These are phyloP conservation scores for Leptosomus discolor DNA, from an alignment of 2,113 vertebrate genomes.

Conservation along the genomic window DNA sequence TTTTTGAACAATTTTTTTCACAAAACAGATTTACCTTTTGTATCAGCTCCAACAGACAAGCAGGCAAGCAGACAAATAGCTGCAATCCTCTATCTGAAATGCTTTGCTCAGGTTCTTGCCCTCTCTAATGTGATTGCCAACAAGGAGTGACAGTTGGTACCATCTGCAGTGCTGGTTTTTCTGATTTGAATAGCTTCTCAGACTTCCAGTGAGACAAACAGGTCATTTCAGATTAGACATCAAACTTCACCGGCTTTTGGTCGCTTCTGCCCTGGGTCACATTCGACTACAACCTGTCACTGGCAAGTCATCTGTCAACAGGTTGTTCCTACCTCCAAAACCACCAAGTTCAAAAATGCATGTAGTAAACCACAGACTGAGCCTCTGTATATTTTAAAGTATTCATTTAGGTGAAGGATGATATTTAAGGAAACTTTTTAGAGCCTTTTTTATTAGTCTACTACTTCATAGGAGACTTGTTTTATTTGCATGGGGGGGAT, in stretches of 20 bases:
- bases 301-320: background rate
- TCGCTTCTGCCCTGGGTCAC: slow-evolving; percentile 14
- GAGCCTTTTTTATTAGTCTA: background rate
- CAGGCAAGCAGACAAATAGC: background rate
- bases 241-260: background rate
- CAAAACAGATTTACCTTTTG: background rate
- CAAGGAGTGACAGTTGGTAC: slow-evolving; percentile 53
- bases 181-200: slow-evolving; percentile 26
- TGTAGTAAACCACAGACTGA: background rate
- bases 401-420: background rate
- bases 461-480: background rate
- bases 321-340: background rate
- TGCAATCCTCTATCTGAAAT: background rate
- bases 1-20: background rate
- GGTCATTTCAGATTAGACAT: slow-evolving; percentile 39
- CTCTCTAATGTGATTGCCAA: slow-evolving; percentile 35
- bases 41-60: background rate
- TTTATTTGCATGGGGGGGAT: background rate
- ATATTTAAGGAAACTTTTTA: background rate
- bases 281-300: background rate
- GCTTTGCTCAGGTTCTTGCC: slow-evolving; percentile 20
- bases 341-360: background rate
- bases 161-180: background rate
- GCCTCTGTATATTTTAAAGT: background rate
- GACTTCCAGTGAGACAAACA: slow-evolving; percentile 17